Percentiles rank a stretch among this genome's conserved stretches.
Conservation (phyloP, 2,797 vertebrate species). For the Lithobates pipiens region DNA sequence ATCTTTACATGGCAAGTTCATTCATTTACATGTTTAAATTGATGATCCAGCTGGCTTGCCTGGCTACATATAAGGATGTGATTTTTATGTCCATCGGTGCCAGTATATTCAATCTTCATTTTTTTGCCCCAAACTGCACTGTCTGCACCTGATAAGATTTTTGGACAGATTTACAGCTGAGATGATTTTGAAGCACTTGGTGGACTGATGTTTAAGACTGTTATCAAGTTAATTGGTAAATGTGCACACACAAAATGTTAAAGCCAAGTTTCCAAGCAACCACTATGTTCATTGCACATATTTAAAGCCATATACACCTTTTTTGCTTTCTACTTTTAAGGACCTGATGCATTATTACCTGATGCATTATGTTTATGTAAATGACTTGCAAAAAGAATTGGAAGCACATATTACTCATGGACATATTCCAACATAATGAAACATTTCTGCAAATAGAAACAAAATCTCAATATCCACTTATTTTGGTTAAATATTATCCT, state of each 20-base stretch:
- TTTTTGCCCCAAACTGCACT: conserved; percentile 46
- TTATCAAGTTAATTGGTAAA: conserved; percentile 51
- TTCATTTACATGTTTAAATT: conserved; percentile 48
- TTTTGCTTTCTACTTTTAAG: neutral
- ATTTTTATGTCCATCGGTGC: conserved; percentile 40
- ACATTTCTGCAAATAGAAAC: too few species aligned
- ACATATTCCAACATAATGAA: too few species aligned
- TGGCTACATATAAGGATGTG: conserved; percentile 35
- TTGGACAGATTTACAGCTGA: conserved; percentile 49
- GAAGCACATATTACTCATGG: neutral
- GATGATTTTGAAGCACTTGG: conserved; percentile 40
- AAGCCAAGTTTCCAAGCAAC: conserved; percentile 2
- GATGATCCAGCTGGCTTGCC: conserved; percentile 46
- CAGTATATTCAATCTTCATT: conserved; percentile 51
- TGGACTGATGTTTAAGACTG: conserved; percentile 48
- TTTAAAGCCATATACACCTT: neutral
- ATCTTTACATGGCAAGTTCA: conserved; percentile 40
- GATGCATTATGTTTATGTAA: neutral
- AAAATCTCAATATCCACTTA: neutral
- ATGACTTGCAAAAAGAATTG: neutral
- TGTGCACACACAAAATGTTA: conserved; percentile 34
- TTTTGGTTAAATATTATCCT: neutral
- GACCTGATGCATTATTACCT: neutral
- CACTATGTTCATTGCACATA: neutral
- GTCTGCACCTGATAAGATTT: conserved; percentile 52